Evolutionary conservation across 2,797 vertebrate species (phyloP), one percentile per base, ranked within the genome.

Genomic region (Parauchenoglanis punctatus): DNA sequence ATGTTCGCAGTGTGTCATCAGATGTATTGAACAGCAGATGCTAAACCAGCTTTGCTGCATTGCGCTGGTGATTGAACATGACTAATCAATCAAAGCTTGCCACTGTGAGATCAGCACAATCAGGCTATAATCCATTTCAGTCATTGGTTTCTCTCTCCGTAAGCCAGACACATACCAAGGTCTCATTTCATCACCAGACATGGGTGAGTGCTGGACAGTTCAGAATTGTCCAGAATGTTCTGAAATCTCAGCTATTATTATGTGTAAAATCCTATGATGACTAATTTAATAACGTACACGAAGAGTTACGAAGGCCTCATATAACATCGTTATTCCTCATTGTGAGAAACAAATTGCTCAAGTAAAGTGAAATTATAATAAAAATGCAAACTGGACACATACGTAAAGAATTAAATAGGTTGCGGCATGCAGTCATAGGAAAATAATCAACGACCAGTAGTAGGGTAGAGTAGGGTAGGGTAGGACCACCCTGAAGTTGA

Each of bases 41-140:
- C 56, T 63, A 63, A 63, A 17, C 58, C 86, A 44, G 86, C 81
- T 83, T 87, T 67, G 15, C 28, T 72, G 85, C 65, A 46, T 40
- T 15, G 25, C 2, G 54, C 67, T 72, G 59, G 72, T 87, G 77
- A 4, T 56, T 7, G 35, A 82, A 76, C 40, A n/a, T 89, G 86
- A 88, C 75, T 86, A 73, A 81, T 81, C 40, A 73, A 81, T 81
- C 40, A 87, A 85, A 88, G 88, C 83, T 73, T 72, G 25, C 46
- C 31, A 73, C 83, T 89, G 85, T 85, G 83, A 91, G 78, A n/a
- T 61, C 23, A 65, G 75, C 89, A 25, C 85, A 81, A 81, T 85
- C 81, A 93, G 93, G 92, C 91, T 88, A 82, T 89, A 88, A 91
- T 92, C 85, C 88, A 85, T 6, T 52, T 46, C 88, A 78, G 84